Percentiles rank a stretch among this genome's conserved stretches.
Conservation (phyloP, 2,113 vertebrate species). For the Malurus elegans region DNA sequence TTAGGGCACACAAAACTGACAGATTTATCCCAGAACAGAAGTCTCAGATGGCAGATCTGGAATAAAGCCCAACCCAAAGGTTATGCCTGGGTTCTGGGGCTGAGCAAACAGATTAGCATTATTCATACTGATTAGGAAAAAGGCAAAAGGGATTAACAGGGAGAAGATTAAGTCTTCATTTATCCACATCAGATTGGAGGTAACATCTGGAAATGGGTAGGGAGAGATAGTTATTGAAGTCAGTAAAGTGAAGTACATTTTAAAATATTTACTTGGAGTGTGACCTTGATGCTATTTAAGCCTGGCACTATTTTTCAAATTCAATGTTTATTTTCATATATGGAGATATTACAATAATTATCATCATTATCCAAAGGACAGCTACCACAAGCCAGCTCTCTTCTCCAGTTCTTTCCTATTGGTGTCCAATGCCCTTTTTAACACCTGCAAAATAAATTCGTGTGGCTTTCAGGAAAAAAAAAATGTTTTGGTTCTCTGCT, state of each 20-base stretch:
- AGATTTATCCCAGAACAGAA: not conserved
- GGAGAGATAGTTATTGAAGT: not conserved
- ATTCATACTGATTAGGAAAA: not conserved
- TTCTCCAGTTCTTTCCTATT: not conserved
- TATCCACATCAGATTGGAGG: not conserved
- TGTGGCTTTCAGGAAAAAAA: not conserved
- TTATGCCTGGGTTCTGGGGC: not conserved
- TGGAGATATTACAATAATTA: not conserved
- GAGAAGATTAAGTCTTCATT: not conserved
- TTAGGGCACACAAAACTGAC: not conserved
- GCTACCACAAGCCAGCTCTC: not conserved
- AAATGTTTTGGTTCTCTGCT: not conserved
- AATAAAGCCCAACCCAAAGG: not conserved
- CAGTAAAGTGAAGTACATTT: not conserved
- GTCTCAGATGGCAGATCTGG: not conserved
- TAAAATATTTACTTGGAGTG: not conserved
- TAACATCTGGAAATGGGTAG: not conserved
- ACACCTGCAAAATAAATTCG: not conserved
- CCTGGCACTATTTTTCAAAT: not conserved
- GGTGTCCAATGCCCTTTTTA: not conserved
- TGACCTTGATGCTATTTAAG: not conserved
- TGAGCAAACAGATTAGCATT: not conserved
- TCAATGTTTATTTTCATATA: not conserved
- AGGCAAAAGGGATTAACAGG: not conserved
- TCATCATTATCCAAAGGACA: not conserved